Evolutionary conservation across 2,888 invertebrate genomes (phyloP), one percentile per base, ranked within the genome.

Genomic region (Thalpophila matura): DNA sequence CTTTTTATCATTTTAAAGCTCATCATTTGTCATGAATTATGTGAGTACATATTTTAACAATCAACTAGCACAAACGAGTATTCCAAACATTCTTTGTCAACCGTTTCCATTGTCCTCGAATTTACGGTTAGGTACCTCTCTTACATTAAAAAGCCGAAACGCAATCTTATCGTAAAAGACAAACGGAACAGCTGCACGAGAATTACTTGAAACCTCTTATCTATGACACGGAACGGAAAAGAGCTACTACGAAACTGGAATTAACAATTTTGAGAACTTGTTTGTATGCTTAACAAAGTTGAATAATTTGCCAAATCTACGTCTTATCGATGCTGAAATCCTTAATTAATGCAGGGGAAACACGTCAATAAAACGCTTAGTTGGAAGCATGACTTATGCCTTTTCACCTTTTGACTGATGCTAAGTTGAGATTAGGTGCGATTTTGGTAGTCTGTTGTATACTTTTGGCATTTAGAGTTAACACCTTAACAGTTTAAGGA

Each of bases 91-190:
- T 74, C 62, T 40, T 78, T 58, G 46, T 55, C 47, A 53, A 49
- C 43, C 46, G 31, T 27, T 57, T 46, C 71, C 55, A 71, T 78
- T 76, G 79, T 78, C 53, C 45, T 33, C 18, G 27, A 74, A 58
- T 33, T 3, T 64, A 69, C 51, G 16, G 51, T 62, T 67, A 67
- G n/a, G 29, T 62, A 27, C 50, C 20, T 26, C 37, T 35, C 42
- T 14, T 37, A 49, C 37, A 40, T 53, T 53, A 71, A 71, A 69
- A 62, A 68, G 24, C 49, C 61, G 26, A 50, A 69, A 45, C 29
- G 55, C 61, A 72, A 75, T 79, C 76, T 77, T 77, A 77, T 77
- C 79, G 26, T 45, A 43, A 61, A 47, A 74, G 58, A 38, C 75
- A 67, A 60, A 67, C 55, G 35, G 22, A 66, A 79, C 76, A 55